Base-by-base conservation (phyloP, 37 sponge, comb jelly and placozoan genomes). In the Oopsacas minuta region DNA sequence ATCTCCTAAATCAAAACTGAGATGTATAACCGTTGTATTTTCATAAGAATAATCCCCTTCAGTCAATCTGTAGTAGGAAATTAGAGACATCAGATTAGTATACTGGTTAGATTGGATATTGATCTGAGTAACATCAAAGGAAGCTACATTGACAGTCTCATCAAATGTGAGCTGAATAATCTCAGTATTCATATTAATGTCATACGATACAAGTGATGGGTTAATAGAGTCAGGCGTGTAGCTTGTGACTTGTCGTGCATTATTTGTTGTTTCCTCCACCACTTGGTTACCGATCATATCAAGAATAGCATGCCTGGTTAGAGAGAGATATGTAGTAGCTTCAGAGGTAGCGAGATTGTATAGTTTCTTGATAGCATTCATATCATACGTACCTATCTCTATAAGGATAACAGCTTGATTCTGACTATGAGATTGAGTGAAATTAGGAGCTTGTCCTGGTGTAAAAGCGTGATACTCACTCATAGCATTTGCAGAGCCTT, bases 211-310 rank as follows among this genome's bases (percentile, higher is more conserved):
- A 36, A 85, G 36, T 1, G 1, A 15, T 1, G 86, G 86, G 36
- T 10, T 35, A 17, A 81, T 81, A 23, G 35, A 22, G 81, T 85
- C 86, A 3, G 75, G 75, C 7, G 75, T 61, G 75, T 32, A 61
- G 22, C 5, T 10, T 10, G 75, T 25, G 28, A 61, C 75, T 61
- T 3, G 22, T 7, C 1, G 22, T 25, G 75, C 75, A 34, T 61
- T 61, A 34, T 61, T 61, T 5, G 75, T 61, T 7, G 28, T 20
- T 25, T 32, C 22, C 20, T n/a, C 75, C 0, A 35, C 37, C 23
- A 91, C 85, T 34, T 0, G 83, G 39, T 95, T 95, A 5, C 91
- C 89, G 84, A 85, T 91, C 93, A 92, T 95, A 52, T 95, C 95
- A 37, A 36, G 10, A 52, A 95, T 89, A 15, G 91, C 89, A 0